Base-by-base conservation (phyloP, 2,113 vertebrate genomes). In the Carassius carassius region DNA sequence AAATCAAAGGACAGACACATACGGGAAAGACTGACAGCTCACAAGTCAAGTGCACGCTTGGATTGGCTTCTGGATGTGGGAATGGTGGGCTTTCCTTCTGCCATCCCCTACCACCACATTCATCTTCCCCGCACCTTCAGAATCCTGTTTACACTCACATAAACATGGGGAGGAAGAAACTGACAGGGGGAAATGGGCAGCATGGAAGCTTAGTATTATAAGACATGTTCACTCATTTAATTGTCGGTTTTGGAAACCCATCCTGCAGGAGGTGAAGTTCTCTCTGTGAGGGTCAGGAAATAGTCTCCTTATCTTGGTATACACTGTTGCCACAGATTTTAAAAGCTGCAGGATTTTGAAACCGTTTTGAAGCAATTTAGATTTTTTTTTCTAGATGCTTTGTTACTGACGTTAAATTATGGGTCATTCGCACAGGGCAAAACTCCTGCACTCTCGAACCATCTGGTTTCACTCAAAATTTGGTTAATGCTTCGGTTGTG, bases 341-440 rank as follows among this genome's bases (percentile, higher is more conserved):
- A 78, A 81, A 81, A 81, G 56, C 77, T 62, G 78, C 78, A 70
- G 79, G 25, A 81, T 81, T 81, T 81, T 81, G 79, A 81, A 81
- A 81, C 63, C 17, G 19, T 70, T 81, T 81, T 54, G 79, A 70
- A 81, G 79, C 65, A 81, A 81, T 81, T 56, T 37, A 54, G 4
- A 54, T 16, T 2, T 23, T 11, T 77, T 73, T 41, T 44, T 65
- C 12, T 82, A 35, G 25, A 67, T 60, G 25, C 72, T 85, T 54
- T 58, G 23, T 81, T 74, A 65, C 79, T 82, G 25, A 35, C n/a
- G 37, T 80, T 80, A 72, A 80, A 74, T 79, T 72, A 74, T 32
- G 67, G 81, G 32, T 58, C 77, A 73, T 78, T 60, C 23, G 44
- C 67, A 13, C 41, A 19, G 76, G 54, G 84, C 62, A 62, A 81